Evolutionary conservation across 2,113 vertebrate species (phyloP), one percentile per base, ranked within the genome.

Genomic region (Sander lucioperca): DNA sequence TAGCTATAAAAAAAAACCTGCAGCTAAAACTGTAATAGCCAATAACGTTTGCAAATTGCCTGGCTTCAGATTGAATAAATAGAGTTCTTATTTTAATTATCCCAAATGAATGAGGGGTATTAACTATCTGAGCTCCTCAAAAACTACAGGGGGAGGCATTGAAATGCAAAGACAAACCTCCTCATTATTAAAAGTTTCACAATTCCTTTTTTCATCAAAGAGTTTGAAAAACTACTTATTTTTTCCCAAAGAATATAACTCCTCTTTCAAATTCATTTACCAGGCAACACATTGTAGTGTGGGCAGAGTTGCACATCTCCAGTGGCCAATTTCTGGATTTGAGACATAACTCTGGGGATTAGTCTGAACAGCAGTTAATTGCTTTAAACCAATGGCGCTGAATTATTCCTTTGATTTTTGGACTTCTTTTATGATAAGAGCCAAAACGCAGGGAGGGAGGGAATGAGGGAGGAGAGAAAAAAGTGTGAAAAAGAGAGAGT

Each of bases 371-470:
- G 84, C 80, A 79, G 91, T 91, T 95, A 94, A 94, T 92, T 91
- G 92, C 91, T 89, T 92, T 74, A 89, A 91, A 92, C 74, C 86
- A 90, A 86, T 89, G 89, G 88, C 43, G 77, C 72, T 80, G 85
- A 94, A 91, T 87, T 80, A 89, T 87, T 86, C 79, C 79, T 94
- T 89, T 93, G 86, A 93, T 92, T 93, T 86, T 61, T 70, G 67
- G 77, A 82, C 85, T 87, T 56, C 57, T 89, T 90, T 90, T 74
- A 86, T 85, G 86, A 88, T 84, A 73, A 79, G 74, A 75, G 64
- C 0, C 23, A 68, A 62, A 57, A 51, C 0, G 18, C 6, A 23
- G 61, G 61, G 72, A n/a, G 14, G 39, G 9, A 57, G 36, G 19
- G 5, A 43, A 13, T 3, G 1, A 11, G 1, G 9, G 57, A n/a